Evolutionary conservation across 2,888 invertebrate genomes (phyloP), one percentile per base, ranked within the genome.

Genomic region (Diloba caeruleocephala): DNA sequence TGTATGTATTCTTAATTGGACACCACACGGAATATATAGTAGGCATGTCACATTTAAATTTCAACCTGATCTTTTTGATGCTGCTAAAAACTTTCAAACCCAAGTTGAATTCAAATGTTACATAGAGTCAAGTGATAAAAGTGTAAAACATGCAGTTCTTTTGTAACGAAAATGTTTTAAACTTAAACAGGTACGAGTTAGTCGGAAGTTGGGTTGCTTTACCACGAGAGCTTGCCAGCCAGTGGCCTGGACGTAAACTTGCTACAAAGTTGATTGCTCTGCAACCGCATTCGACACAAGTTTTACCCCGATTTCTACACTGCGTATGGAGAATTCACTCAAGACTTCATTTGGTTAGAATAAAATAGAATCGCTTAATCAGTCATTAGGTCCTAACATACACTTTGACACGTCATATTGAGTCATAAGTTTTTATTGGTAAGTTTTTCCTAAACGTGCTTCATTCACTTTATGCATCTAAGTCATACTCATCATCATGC

Each of bases 201-300:
- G 53, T 36, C 52, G 71, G 68, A 72, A 73, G 71, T 74, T 68
- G 25, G 53, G 42, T 58, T 56, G 50, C 57, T 55, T 49, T 45
- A 58, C 56, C 51, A 39, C 37, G 53, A 70, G 28, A 68, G 69
- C 76, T 81, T 70, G 39, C 66, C 52, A 64, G 60, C 71, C 71
- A 70, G 63, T 76, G 74, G 72, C 50, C 50, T 59, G 69, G 62
- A 69, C 63, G 60, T 67, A 65, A 78, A 81, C 76, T 80, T 74
- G 73, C 73, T 66, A 74, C 75, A 75, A 81, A 85, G 78, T 84
- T 82, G 84, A 84, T 85, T 82, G 81, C 80, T 78, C 67, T 66
- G 73, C 74, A 60, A 82, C 81, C 81, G 60, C 81, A 72, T 71
- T 77, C 53, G 48, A 74, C 62, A 70, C 72, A 75, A 81, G 74